phyloP scores from a whole-genome alignment of 1,140 invertebrate species.

The Mylabris phalerata region DNA sequence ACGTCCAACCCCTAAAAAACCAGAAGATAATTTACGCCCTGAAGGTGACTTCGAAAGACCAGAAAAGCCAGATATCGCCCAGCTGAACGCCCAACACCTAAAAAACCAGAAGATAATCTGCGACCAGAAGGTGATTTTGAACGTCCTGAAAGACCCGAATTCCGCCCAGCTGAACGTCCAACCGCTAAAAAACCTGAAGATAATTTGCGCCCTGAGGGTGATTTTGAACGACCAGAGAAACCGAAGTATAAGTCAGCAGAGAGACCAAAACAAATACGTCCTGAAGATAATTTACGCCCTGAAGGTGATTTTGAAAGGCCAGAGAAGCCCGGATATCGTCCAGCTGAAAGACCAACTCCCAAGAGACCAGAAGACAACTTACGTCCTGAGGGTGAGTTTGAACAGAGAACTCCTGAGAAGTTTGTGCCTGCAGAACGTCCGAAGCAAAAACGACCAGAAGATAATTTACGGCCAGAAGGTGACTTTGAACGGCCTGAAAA shows the following conservation, averaged over 20 bases:
- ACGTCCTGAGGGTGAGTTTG: slow-evolving; percentile 54
- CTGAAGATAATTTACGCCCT: slow-evolving; percentile 47
- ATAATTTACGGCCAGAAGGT: slow-evolving; percentile 54
- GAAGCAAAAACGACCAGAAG: slow-evolving; percentile 48
- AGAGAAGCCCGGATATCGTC: slow-evolving; percentile 39
- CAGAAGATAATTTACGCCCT: slow-evolving; percentile 47
- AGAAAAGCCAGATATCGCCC: slow-evolving; percentile 32
- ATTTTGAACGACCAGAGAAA: slow-evolving; percentile 45
- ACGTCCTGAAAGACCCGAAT: slow-evolving; percentile 40
- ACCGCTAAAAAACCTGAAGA: slow-evolving; percentile 44
- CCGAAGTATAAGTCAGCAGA: slow-evolving; percentile 43
- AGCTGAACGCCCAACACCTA: slow-evolving; percentile 44
- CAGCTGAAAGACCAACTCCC: slow-evolving; percentile 42
- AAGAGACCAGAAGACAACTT: slow-evolving; percentile 50
- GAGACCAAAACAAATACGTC: slow-evolving; percentile 39
- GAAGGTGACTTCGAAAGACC: slow-evolving; percentile 50
- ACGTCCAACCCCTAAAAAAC: slow-evolving; percentile 46
- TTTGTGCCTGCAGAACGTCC: slow-evolving; percentile 49
- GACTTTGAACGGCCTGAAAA: slow-evolving; percentile 49
- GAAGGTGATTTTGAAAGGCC: slow-evolving; percentile 53
- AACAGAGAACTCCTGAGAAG: slow-evolving; percentile 41
- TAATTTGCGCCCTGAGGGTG: slow-evolving; percentile 51
- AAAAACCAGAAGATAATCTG: slow-evolving; percentile 50
- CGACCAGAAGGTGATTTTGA: slow-evolving; percentile 57
- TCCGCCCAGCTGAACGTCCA: slow-evolving; percentile 39